These are phyloP conservation scores for Hephaestus fuliginosus DNA, from an alignment of 2,797 vertebrate genomes.

Conservation along the genomic window DNA sequence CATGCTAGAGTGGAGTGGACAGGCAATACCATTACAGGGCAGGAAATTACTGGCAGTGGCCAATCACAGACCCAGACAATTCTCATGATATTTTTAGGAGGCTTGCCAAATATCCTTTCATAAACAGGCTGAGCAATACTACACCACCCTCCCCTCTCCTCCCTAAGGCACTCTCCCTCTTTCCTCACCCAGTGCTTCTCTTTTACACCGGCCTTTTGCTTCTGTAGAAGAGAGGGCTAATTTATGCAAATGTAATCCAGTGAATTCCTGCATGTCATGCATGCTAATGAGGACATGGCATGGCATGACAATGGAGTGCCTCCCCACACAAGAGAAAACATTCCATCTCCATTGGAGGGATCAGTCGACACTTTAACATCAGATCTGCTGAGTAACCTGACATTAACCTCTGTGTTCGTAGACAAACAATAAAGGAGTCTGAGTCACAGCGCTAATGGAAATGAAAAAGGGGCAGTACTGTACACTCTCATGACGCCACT, in stretches of 20 bases:
- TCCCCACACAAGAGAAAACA: constrained; percentile 37
- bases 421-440: constrained; percentile 48
- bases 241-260: constrained; percentile 79
- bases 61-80: constrained; percentile 86
- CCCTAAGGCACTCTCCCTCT: constrained; percentile 4
- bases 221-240: constrained; percentile 71
- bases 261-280: constrained; percentile 83
- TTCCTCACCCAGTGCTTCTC: constrained; percentile 26
- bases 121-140: constrained; percentile 68
- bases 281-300: constrained; percentile 79
- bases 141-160: constrained; percentile 22
- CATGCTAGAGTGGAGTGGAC: constrained; percentile 81
- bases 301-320: constrained; percentile 68
- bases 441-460: constrained; percentile 59
- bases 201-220: constrained; percentile 63
- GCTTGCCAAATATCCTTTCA: constrained; percentile 69
- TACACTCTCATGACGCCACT: constrained; percentile 19
- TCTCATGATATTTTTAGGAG: constrained; percentile 65
- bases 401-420: constrained; percentile 61
- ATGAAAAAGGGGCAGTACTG: constrained; percentile 24
- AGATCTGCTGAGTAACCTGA: constrained; percentile 83
- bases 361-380: constrained; percentile 40
- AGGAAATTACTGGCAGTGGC: constrained; percentile 89
- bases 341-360: constrained; percentile 49
- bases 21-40: constrained; percentile 88